Base-by-base conservation (phyloP, 2,888 invertebrate species). In the Drosophila eohydei region DNA sequence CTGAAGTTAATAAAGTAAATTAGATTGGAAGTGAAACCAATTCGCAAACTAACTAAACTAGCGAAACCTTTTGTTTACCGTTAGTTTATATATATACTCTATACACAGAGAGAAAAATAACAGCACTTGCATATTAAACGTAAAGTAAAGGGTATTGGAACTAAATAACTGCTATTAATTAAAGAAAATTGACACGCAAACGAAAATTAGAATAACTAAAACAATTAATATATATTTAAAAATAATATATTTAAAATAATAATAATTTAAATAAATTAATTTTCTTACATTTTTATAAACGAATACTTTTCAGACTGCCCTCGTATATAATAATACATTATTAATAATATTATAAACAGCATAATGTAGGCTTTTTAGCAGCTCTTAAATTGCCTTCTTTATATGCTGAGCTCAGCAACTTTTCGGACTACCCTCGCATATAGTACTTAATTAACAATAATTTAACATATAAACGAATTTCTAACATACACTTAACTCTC, bases 1-100 rank as follows among this genome's bases (percentile, higher is more conserved):
- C 38, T 14, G 38, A 40, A 43, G 68, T 54, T 50, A 48, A 34
- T 59, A 38, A 70, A 50, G 40, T 16, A 43, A 64, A 64, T 48
- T 30, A 63, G 52, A 50, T 50, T 30, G 55, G n/a, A 62, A 65
- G 65, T 77, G 76, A 77, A 76, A 76, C 77, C 77, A 68, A 63
- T 72, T 48, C 58, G 43, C 12, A 58, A 67, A 64, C 67, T 63
- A 54, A 73, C 56, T 50, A 30, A 77, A 62, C 62, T 56, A 41
- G 61, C 65, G 77, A 77, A 77, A 77, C 77, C 76, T 69, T 77
- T 77, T 67, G 36, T 41, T 44, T 57, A 65, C 40, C 72, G 56
- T 62, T 28, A 16, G 11, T 38, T 38, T 12, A 16, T 50, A 50
- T 12, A 32, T n/a, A 46, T 7, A 14, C 14, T 12, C 12, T 16